These are phyloP conservation scores for Apamea monoglypha DNA, from an alignment of 2,888 invertebrate genomes.

Conservation along the genomic window DNA sequence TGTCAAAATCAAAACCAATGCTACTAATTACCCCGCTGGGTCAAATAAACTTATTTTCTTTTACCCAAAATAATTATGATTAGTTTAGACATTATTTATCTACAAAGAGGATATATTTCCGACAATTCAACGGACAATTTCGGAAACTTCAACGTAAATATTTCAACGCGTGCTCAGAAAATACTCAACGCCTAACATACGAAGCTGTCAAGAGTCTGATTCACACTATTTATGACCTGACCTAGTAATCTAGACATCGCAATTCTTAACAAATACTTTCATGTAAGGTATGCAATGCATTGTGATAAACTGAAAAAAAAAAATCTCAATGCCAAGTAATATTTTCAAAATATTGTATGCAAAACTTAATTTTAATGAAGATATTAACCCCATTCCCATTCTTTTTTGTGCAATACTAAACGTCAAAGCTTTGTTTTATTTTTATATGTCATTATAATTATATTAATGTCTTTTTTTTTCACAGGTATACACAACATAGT, in stretches of 20 bases:
- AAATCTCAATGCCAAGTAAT: rapidly evolving
- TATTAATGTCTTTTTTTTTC: constrained; percentile 19
- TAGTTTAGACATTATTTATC: too few relatives aligned
- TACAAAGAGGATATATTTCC: too few relatives aligned
- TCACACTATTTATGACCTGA: not conserved
- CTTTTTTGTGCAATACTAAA: not conserved
- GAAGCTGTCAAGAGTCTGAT: not conserved
- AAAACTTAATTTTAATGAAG: not conserved
- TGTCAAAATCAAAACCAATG: too few relatives aligned
- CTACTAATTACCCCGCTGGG: too few relatives aligned
- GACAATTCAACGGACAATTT: too few relatives aligned
- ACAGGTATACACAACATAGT: constrained; percentile 47
- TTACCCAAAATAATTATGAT: too few relatives aligned
- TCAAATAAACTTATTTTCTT: too few relatives aligned
- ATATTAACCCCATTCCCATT: not conserved
- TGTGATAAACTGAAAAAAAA: not conserved
- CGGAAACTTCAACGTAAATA: not conserved
- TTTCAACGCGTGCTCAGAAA: not conserved
- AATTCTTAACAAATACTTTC: not conserved
- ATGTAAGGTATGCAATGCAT: not conserved
- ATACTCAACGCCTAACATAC: not conserved
- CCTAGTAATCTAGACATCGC: not conserved
- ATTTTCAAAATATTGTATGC: not conserved
- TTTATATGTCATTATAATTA: not conserved
- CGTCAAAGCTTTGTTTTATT: not conserved